phyloP scores from a whole-genome alignment of 2,888 invertebrate genomes.

The Pseudococcus jackbeardsleyi region DNA sequence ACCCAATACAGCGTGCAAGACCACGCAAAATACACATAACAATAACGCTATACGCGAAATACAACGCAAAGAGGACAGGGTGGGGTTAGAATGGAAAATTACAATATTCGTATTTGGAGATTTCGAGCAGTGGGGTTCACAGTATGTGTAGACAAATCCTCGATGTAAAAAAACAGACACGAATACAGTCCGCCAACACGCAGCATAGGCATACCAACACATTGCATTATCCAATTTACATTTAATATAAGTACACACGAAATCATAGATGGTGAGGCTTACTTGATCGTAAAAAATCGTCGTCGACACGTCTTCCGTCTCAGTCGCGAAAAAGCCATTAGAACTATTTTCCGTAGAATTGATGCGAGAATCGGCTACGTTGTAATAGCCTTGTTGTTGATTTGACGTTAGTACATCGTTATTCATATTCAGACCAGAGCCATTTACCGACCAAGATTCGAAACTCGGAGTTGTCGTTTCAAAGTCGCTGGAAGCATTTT shows the following conservation, averaged over 20 bases:
- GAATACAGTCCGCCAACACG: neutral
- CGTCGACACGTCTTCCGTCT: neutral
- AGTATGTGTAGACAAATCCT: slow-evolving; percentile 29
- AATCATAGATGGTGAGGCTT: neutral
- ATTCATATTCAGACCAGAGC: slow-evolving; percentile 39
- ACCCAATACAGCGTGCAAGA: neutral
- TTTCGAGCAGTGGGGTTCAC: neutral
- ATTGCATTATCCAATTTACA: slow-evolving; percentile 34
- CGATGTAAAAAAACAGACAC: neutral
- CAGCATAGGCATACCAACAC: slow-evolving; percentile 11
- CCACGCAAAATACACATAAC: neutral
- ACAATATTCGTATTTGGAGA: neutral
- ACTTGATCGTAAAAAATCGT: slow-evolving; percentile 18
- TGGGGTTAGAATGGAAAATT: neutral
- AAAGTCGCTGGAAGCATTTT: slow-evolving; percentile 5
- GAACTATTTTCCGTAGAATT: slow-evolving; percentile 14
- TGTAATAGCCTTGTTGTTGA: neutral
- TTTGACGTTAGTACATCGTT: slow-evolving; percentile 27
- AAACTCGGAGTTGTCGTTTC: slow-evolving; percentile 34
- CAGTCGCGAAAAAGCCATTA: slow-evolving; percentile 21
- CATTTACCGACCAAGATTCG: slow-evolving; percentile 38
- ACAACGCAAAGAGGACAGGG: neutral
- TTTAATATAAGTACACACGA: neutral
- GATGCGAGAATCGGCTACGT: neutral
- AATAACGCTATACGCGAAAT: neutral